Evolutionary conservation across 2,113 vertebrate species (phyloP).

Genomic region (Myrmecophaga tridactyla): DNA sequence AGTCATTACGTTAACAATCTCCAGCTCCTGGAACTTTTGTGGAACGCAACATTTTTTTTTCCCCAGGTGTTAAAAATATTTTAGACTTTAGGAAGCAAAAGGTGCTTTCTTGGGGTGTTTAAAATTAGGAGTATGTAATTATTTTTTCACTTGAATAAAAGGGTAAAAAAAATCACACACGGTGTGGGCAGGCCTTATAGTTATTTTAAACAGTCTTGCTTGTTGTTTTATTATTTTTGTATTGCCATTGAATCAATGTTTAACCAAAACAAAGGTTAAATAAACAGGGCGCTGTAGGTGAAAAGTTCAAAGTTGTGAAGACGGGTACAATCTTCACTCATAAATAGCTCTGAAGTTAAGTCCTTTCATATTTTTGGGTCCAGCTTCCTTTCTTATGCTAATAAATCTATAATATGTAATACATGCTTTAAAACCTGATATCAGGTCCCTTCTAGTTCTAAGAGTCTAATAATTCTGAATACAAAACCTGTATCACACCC

Average conservation of each 20-base stretch:
- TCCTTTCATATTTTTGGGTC: neutral
- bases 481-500: neutral
- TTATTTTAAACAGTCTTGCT: neutral
- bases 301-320: neutral
- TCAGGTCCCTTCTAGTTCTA: neutral
- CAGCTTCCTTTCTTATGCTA: neutral
- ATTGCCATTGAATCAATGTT: neutral
- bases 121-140: neutral
- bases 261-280: neutral
- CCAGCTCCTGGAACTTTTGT: neutral
- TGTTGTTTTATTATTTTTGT: neutral
- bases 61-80: neutral
- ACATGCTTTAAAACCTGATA: neutral
- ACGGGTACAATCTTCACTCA: neutral
- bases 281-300: neutral
- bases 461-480: neutral
- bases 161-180: neutral
- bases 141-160: neutral
- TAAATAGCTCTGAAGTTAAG: neutral
- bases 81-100: neutral
- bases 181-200: neutral
- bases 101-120: neutral
- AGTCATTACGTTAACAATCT: neutral
- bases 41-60: neutral
- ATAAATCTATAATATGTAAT: neutral